Evolutionary conservation across 2,113 vertebrate genomes (phyloP).

Genomic region (Callocephalon fimbriatum): DNA sequence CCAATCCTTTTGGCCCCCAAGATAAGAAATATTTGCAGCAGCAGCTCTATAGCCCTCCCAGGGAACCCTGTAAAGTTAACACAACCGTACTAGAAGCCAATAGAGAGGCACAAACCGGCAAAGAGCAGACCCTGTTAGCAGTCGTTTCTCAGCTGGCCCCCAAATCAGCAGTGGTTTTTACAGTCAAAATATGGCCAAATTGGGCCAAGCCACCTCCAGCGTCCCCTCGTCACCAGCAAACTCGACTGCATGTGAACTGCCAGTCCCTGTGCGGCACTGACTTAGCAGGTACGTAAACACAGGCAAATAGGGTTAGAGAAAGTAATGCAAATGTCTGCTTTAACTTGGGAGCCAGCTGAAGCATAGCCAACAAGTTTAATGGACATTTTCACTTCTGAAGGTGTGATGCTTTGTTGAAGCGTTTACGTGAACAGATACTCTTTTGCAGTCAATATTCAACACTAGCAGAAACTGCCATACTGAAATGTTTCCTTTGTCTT

Average conservation of each 20-base stretch:
- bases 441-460: neutral
- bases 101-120: neutral
- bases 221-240: neutral
- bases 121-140: neutral
- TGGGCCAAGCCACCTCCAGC: neutral
- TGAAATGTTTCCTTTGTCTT: neutral
- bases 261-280: fast-evolving
- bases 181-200: neutral
- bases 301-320: neutral
- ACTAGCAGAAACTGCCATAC: neutral
- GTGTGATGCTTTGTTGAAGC: neutral
- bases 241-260: fast-evolving
- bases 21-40: neutral
- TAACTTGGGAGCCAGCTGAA: neutral
- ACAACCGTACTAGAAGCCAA: fast-evolving
- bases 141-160: neutral
- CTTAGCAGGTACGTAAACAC: neutral
- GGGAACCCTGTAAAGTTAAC: fast-evolving
- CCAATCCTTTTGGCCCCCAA: neutral
- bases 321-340: neutral
- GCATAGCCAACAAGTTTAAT: neutral
- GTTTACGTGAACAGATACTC: neutral
- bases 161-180: neutral
- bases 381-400: neutral
- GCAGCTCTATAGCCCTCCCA: neutral